Evolutionary conservation across 1,140 invertebrate species (phyloP), one percentile per base, ranked within the genome.

Genomic region (Penaeus chinensis): DNA sequence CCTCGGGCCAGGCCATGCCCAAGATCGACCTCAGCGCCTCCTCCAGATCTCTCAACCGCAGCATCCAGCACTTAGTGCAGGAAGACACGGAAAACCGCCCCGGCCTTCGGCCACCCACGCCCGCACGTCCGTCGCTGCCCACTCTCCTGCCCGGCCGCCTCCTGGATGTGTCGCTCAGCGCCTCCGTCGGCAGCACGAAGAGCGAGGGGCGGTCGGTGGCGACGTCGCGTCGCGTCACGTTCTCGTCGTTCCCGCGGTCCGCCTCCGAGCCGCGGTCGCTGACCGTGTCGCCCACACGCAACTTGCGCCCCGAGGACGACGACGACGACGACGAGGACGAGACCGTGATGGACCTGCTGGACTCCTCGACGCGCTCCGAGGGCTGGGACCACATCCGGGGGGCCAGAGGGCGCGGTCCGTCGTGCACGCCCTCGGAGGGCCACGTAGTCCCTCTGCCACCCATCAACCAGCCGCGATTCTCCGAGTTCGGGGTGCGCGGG

Each of bases 381-480:
- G 88, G 88, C 22, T 89, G 88, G 88, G 88, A 89, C n/a, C 69
- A 65, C 32, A 61, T 89, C 18, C 61, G 77, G 42, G 83, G 83
- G 5, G 19, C 62, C n/a, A 80, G 78, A 19, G 69, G 78, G 5
- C 82, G 82, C 5, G 66, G 60, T 61, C 54, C 80, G 19, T 27
- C 78, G 42, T 63, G 63, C 54, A 24, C 54, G 7, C 27, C 54
- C 69, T 77, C 77, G 0, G 88, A 89, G 16, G 83, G 88, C n/a
- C 88, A 89, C 71, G 88, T 89, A 10, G 88, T 89, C 18, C 84
- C 88, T n/a, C 69, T 89, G 27, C 88, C 88, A 11, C 88, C 88
- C 37, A 89, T 89, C 78, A 81, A 85, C 77, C 77, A 82, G 19
- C 81, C 79, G 69, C 69, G 71, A 13, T 77, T 77, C 32, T 20